Conservation (phyloP, 1,140 invertebrate genomes). For the Atta cephalotes region DNA sequence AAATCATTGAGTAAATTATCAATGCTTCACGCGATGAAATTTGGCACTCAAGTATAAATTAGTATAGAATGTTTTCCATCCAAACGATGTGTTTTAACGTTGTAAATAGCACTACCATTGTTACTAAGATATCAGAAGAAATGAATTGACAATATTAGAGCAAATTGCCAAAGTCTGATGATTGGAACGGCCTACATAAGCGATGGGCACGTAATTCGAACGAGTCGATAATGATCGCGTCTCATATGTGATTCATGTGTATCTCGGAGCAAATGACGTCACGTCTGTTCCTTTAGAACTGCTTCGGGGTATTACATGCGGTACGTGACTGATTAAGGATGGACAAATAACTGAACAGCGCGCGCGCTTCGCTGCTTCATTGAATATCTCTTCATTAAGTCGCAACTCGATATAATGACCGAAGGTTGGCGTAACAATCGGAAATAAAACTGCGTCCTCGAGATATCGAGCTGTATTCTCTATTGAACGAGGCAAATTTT, state of each 20-base stretch:
- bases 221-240: conserved; percentile 49
- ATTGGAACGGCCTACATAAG: conserved; percentile 26
- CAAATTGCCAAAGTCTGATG: conserved; percentile 32
- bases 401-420: conserved; percentile 39
- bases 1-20: background rate
- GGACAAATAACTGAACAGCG: conserved; percentile 53
- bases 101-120: background rate
- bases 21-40: background rate
- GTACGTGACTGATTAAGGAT: conserved; percentile 58
- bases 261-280: conserved; percentile 55
- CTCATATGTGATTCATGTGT: conserved; percentile 46
- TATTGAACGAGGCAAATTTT: conserved; percentile 1
- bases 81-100: background rate
- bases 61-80: background rate
- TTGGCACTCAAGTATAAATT: background rate
- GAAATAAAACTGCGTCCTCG: conserved; percentile 49
- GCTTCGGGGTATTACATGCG: conserved; percentile 44
- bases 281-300: conserved; percentile 43
- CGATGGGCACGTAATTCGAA: conserved; percentile 35
- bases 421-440: conserved; percentile 38
- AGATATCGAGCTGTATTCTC: conserved; percentile 17
- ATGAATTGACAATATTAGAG: conserved; percentile 11
- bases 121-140: background rate
- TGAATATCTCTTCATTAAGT: conserved; percentile 54
- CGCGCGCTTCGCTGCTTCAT: conserved; percentile 38